Conservation (phyloP, 2,113 vertebrate genomes). For the Copsychus sechellarum region DNA sequence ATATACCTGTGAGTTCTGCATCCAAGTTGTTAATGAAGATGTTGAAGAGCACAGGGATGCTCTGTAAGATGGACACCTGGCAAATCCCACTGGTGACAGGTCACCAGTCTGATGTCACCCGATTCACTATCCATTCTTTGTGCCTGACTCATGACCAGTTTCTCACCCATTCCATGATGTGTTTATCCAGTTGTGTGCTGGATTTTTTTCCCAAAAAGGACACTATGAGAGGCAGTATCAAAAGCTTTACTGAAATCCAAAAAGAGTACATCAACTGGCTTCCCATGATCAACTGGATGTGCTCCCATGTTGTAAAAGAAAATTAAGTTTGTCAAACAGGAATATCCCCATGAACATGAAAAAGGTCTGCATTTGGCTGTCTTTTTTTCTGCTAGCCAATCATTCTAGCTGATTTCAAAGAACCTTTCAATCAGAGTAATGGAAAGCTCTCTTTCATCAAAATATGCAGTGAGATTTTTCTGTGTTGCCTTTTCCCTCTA, state of each 20-base stretch:
- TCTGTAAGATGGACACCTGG: background rate
- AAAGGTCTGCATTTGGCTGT: background rate
- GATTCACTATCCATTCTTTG: background rate
- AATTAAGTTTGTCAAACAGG: background rate
- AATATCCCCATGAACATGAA: background rate
- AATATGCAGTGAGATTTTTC: background rate
- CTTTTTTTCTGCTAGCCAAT: conserved; percentile 27
- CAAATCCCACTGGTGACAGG: background rate
- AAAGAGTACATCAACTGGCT: background rate
- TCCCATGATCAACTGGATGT: background rate
- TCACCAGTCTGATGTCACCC: background rate
- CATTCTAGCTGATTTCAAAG: background rate
- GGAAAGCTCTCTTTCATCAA: background rate
- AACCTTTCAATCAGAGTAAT: background rate
- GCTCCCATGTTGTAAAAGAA: background rate
- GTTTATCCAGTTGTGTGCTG: background rate
- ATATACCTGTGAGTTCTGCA: background rate
- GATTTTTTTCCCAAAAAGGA: background rate
- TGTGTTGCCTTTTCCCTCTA: background rate
- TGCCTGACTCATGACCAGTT: background rate
- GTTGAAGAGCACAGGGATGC: background rate
- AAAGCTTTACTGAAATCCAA: background rate
- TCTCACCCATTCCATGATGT: background rate
- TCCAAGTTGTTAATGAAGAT: background rate
- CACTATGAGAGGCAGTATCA: background rate